phyloP scores from a whole-genome alignment of 1,140 invertebrate genomes.

The Agraylea sexmaculata region DNA sequence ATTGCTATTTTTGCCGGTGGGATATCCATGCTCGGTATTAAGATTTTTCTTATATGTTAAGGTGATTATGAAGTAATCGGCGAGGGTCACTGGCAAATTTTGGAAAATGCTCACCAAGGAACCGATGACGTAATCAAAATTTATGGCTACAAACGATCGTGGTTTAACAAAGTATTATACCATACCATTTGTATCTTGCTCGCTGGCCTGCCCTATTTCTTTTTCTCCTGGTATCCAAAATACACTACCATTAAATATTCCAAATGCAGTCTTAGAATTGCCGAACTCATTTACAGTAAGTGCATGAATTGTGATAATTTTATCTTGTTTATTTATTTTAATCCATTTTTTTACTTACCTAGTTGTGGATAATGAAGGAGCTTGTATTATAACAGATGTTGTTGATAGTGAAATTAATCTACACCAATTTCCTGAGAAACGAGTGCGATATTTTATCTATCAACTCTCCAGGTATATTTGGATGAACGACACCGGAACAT shows the following conservation, averaged over 20 bases:
- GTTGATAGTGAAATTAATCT: conserved; percentile 34
- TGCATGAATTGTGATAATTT: conserved; percentile 5
- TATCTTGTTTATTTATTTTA: background rate
- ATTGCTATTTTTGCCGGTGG: conserved; percentile 3
- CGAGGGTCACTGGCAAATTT: conserved; percentile 36
- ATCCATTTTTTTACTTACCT: background rate
- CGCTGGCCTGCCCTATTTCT: conserved; percentile 40
- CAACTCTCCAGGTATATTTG: conserved; percentile 43
- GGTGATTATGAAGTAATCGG: conserved; percentile 42
- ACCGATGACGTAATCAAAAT: conserved; percentile 37
- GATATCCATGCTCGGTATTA: conserved; percentile 2
- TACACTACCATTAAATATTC: conserved; percentile 36
- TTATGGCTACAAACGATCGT: conserved; percentile 36
- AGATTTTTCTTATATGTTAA: conserved; percentile 23
- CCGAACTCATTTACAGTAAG: conserved; percentile 40
- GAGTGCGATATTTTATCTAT: conserved; percentile 39
- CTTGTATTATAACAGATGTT: conserved; percentile 31
- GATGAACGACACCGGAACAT: conserved; percentile 34
- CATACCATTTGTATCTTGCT: conserved; percentile 34
- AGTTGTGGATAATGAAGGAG: conserved; percentile 38
- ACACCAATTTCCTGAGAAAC: conserved; percentile 32
- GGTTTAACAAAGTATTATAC: conserved; percentile 31
- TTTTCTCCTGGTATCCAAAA: conserved; percentile 37
- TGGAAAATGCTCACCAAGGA: conserved; percentile 29
- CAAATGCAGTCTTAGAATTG: conserved; percentile 39